Conservation (phyloP, 2,113 vertebrate genomes). For the Emydocephalus ijimae region DNA sequence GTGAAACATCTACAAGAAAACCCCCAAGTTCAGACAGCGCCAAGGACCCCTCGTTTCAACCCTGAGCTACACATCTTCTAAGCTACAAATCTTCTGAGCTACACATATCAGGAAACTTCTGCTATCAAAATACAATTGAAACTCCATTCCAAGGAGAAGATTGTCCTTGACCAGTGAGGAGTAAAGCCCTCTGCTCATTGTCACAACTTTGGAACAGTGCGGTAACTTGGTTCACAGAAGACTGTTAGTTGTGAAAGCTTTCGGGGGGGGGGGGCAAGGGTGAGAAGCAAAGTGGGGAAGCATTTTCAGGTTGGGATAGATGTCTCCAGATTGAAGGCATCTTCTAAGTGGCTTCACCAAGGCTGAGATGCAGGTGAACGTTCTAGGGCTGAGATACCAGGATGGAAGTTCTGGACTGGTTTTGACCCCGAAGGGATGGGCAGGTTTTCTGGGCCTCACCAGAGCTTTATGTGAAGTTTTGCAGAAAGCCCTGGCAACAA, state of each 20-base stretch:
- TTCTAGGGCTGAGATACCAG: slow-evolving; percentile 28
- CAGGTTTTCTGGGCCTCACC: slow-evolving; percentile 70
- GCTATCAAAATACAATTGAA: neutral
- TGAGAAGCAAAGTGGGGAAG: neutral
- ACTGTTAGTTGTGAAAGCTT: neutral
- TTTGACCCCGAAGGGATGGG: slow-evolving; percentile 71
- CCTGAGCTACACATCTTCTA: neutral
- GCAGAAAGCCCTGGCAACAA: slow-evolving; percentile 69
- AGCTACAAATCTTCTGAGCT: neutral
- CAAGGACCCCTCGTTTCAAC: neutral
- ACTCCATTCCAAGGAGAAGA: neutral
- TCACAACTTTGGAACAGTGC: neutral
- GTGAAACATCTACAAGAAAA: neutral
- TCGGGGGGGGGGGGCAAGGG: neutral
- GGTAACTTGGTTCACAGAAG: neutral
- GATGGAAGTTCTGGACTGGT: slow-evolving; percentile 53
- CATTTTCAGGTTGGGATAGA: neutral
- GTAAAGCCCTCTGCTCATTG: neutral
- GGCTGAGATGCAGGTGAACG: neutral
- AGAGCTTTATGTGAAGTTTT: slow-evolving; percentile 68
- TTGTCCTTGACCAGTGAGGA: neutral
- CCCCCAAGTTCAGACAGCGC: neutral
- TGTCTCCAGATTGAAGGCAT: neutral
- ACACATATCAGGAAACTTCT: neutral
- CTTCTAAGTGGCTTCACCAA: neutral